These are phyloP conservation scores for Carapus acus DNA, from an alignment of 2,797 vertebrate genomes.

Conservation along the genomic window DNA sequence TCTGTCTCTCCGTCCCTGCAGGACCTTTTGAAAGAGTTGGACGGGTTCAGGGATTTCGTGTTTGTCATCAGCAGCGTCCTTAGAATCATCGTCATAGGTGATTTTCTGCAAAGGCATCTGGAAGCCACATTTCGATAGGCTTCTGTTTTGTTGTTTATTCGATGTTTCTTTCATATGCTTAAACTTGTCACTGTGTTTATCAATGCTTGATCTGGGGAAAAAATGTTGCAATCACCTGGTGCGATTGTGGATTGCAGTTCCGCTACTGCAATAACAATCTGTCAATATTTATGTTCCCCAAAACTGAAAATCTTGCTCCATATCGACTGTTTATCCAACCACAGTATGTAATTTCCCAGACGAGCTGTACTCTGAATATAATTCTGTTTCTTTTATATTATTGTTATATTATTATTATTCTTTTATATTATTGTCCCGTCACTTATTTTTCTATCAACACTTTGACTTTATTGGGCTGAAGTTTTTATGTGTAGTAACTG, in stretches of 20 bases:
- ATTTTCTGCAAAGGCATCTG: constrained; percentile 25
- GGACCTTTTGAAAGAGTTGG: constrained; percentile 60
- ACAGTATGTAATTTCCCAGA: background rate
- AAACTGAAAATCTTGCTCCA: too few relatives aligned
- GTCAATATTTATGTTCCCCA: too few relatives aligned
- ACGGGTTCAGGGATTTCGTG: constrained; percentile 69
- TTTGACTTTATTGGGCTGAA: background rate
- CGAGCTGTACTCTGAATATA: too few relatives aligned
- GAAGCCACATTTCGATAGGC: background rate
- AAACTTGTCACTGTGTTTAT: constrained; percentile 4
- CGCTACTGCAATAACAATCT: too few relatives aligned
- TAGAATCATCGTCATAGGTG: constrained; percentile 66
- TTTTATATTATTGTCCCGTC: background rate
- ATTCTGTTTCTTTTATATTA: too few relatives aligned
- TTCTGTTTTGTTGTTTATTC: background rate
- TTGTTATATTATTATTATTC: too few relatives aligned
- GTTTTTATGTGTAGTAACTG: background rate
- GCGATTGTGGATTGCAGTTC: too few relatives aligned
- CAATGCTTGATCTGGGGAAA: background rate
- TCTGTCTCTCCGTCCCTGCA: constrained; percentile 26
- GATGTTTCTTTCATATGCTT: background rate
- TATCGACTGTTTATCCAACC: background rate
- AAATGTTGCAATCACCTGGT: too few relatives aligned
- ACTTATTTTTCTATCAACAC: background rate
- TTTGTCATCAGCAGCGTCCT: constrained; percentile 71